phyloP scores from a whole-genome alignment of 1,140 invertebrate species.

The Listronotus bonariensis region DNA sequence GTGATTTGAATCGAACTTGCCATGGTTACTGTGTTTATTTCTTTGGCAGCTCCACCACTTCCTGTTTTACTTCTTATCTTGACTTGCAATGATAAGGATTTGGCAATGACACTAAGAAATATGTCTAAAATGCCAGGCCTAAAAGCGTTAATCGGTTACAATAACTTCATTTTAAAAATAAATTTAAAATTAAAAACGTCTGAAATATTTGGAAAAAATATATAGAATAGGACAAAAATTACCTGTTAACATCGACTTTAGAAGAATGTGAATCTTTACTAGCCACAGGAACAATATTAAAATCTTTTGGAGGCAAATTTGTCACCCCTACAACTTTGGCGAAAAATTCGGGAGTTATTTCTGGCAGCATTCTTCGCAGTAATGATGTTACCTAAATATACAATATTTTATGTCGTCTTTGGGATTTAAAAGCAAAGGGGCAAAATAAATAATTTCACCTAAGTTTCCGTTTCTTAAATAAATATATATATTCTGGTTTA shows the following conservation, averaged over 20 bases:
- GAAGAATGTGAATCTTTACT: conserved; percentile 58
- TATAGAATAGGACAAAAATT: too few relatives aligned
- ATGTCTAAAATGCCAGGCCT: conserved; percentile 78
- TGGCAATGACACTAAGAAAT: conserved; percentile 84
- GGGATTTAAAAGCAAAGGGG: too few relatives aligned
- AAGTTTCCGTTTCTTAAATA: too few relatives aligned
- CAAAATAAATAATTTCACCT: too few relatives aligned
- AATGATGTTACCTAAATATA: conserved; percentile 70
- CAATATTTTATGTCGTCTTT: conserved; percentile 6
- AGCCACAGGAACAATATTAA: conserved; percentile 68
- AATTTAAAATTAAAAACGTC: too few relatives aligned
- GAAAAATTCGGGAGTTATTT: conserved; percentile 72
- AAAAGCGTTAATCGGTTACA: conserved; percentile 22
- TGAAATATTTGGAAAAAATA: too few relatives aligned
- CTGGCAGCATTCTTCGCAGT: conserved; percentile 80
- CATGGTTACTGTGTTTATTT: conserved; percentile 64
- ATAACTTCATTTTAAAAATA: too few relatives aligned
- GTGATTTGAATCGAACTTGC: conserved; percentile 64
- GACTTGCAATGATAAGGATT: conserved; percentile 84
- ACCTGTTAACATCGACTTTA: conserved; percentile 69
- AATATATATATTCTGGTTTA: too few relatives aligned
- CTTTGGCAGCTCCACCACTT: conserved; percentile 63
- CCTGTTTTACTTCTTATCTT: conserved; percentile 71
- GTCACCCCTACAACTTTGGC: conserved; percentile 71
- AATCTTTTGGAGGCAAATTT: conserved; percentile 75